Conservation (phyloP, 2,113 vertebrate genomes). For the Burhinus oedicnemus region DNA sequence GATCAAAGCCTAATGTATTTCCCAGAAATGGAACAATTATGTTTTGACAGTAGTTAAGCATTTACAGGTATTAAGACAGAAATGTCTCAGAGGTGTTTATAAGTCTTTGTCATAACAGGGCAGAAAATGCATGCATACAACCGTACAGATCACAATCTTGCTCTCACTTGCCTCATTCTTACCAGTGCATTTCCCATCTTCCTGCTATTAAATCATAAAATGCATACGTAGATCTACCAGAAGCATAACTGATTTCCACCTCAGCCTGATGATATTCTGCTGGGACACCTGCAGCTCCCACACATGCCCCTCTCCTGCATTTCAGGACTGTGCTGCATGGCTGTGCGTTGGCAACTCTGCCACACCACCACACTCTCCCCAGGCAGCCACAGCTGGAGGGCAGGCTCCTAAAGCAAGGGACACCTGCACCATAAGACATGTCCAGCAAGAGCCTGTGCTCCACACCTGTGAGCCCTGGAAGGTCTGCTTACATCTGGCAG, state of each 20-base stretch:
- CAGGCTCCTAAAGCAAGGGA: background rate
- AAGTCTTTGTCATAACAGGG: background rate
- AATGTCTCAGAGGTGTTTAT: background rate
- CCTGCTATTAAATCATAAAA: background rate
- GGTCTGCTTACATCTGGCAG: background rate
- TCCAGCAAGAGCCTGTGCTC: background rate
- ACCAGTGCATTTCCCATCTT: background rate
- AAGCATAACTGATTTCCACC: background rate
- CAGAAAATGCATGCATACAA: background rate
- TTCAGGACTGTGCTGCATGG: background rate
- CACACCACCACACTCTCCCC: background rate
- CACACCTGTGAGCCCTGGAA: rapidly evolving
- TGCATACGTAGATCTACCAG: background rate
- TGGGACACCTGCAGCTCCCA: background rate
- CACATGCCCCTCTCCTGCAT: background rate
- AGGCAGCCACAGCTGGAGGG: background rate
- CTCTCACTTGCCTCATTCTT: background rate
- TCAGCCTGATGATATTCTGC: rapidly evolving
- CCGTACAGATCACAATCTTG: background rate
- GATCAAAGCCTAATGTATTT: background rate
- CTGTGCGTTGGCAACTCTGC: background rate
- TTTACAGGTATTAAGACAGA: background rate
- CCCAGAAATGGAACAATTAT: background rate
- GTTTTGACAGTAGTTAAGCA: background rate
- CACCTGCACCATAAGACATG: rapidly evolving